A percentile compares a stretch with the other conserved stretches of the same genome.
phyloP scores from a whole-genome alignment of 2,888 invertebrate species.

The Acanthoscelides obtectus region DNA sequence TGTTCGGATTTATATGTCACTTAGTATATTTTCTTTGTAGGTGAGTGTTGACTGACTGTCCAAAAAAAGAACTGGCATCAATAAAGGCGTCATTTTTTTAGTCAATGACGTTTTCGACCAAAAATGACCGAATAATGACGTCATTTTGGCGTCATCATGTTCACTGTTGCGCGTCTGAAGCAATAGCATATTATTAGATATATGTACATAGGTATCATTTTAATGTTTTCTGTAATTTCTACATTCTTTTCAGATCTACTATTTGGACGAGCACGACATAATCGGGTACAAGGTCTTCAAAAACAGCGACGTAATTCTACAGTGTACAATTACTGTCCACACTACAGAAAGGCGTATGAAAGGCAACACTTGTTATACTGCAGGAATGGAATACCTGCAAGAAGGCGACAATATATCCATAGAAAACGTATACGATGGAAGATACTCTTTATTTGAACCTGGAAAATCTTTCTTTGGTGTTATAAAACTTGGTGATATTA shows the following conservation, averaged over 20 bases:
- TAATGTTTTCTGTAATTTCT: background rate
- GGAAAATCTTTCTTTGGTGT: constrained; percentile 81
- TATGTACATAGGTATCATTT: background rate
- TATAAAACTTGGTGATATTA: constrained; percentile 63
- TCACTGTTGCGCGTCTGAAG: too few species aligned
- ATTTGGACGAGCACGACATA: constrained; percentile 70
- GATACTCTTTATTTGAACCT: constrained; percentile 65
- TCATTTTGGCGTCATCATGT: too few species aligned
- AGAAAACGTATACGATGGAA: constrained; percentile 63
- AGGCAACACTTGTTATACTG: constrained; percentile 72
- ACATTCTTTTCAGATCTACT: constrained; percentile 62
- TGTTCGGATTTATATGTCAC: too few species aligned
- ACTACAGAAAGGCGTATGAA: constrained; percentile 51
- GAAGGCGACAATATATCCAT: constrained; percentile 64
- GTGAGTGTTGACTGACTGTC: too few species aligned
- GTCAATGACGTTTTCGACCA: too few species aligned
- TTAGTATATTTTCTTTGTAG: too few species aligned
- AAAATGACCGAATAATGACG: too few species aligned
- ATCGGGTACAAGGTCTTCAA: constrained; percentile 71
- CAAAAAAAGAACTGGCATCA: too few species aligned
- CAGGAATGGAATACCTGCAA: constrained; percentile 59
- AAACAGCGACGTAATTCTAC: constrained; percentile 58
- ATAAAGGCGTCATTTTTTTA: too few species aligned
- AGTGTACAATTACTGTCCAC: constrained; percentile 69
- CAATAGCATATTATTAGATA: too few species aligned